These are phyloP conservation scores for Cartodere bifasciata DNA, from an alignment of 2,888 invertebrate species.

Conservation along the genomic window DNA sequence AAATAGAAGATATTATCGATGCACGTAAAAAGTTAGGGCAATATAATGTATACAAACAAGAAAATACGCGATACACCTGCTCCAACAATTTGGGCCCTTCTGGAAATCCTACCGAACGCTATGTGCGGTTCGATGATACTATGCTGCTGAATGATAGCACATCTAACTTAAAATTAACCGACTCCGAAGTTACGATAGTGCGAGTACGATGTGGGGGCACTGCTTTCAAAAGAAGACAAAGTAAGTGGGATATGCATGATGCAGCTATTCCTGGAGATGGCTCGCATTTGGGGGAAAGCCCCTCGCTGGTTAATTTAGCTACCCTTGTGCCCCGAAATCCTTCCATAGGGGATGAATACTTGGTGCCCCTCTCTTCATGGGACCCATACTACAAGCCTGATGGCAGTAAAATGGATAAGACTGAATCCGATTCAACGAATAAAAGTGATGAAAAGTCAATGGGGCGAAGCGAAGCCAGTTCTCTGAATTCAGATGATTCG, in stretches of 20 bases:
- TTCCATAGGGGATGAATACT: slow-evolving; percentile 34
- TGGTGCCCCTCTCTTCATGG: slow-evolving; percentile 46
- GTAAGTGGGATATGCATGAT: slow-evolving; percentile 37
- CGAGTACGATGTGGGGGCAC: slow-evolving; percentile 36
- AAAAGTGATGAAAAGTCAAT: slow-evolving; percentile 10
- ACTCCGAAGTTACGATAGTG: slow-evolving; percentile 46
- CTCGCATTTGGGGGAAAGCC: slow-evolving; percentile 42
- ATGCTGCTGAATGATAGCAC: slow-evolving; percentile 20
- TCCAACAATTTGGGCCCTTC: slow-evolving; percentile 18
- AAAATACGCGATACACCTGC: slow-evolving; percentile 23
- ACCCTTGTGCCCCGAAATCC: slow-evolving; percentile 36
- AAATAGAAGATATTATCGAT: slow-evolving; percentile 33
- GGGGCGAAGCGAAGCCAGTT: slow-evolving; percentile 8
- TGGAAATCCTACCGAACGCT: slow-evolving; percentile 12
- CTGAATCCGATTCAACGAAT: slow-evolving; percentile 9
- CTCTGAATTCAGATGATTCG: slow-evolving; percentile 1
- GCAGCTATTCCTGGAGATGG: slow-evolving; percentile 42
- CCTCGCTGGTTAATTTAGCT: slow-evolving; percentile 45
- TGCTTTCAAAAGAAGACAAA: slow-evolving; percentile 28
- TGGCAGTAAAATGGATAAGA: slow-evolving; percentile 14
- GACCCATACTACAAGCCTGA: slow-evolving; percentile 31
- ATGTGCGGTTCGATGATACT: slow-evolving; percentile 20
- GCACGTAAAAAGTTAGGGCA: slow-evolving; percentile 28
- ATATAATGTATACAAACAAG: slow-evolving; percentile 26
- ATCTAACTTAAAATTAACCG: slow-evolving; percentile 39